Evolutionary conservation across 2,113 vertebrate species (phyloP).

Genomic region (Nyctereutes procyonoides): DNA sequence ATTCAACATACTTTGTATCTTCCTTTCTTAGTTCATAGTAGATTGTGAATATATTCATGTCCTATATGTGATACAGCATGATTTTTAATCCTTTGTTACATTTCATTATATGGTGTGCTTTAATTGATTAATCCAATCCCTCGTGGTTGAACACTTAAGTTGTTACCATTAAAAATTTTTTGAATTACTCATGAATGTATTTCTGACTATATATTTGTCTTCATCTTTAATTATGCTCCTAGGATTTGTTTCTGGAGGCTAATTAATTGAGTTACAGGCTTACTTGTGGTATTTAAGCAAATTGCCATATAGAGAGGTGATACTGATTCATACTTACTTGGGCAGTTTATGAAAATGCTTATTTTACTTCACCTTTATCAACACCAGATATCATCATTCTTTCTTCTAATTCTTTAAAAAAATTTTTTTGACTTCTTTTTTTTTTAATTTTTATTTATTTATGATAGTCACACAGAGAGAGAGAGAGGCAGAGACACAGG

Average conservation of each 20-base stretch:
- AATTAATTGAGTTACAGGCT: not conserved
- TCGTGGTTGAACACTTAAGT: not conserved
- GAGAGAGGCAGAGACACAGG: too few relatives aligned
- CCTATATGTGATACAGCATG: not conserved
- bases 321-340: not conserved
- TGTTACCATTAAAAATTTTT: not conserved
- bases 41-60: not conserved
- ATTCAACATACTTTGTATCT: not conserved
- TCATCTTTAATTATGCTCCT: not conserved
- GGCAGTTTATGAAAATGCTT: not conserved
- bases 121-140: not conserved
- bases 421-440: not conserved
- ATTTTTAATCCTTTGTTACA: conserved; percentile 19
- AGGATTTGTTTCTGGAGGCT: conserved; percentile 5
- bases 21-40: not conserved
- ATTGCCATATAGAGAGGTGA: not conserved
- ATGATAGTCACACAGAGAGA: too few relatives aligned
- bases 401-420: not conserved
- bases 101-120: not conserved
- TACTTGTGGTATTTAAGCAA: not conserved
- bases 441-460: too few relatives aligned
- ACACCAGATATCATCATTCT: not conserved
- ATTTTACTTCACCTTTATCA: not conserved
- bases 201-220: not conserved
- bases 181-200: not conserved